phyloP scores from a whole-genome alignment of 2,888 invertebrate genomes.

The Phaonia tiefii region DNA sequence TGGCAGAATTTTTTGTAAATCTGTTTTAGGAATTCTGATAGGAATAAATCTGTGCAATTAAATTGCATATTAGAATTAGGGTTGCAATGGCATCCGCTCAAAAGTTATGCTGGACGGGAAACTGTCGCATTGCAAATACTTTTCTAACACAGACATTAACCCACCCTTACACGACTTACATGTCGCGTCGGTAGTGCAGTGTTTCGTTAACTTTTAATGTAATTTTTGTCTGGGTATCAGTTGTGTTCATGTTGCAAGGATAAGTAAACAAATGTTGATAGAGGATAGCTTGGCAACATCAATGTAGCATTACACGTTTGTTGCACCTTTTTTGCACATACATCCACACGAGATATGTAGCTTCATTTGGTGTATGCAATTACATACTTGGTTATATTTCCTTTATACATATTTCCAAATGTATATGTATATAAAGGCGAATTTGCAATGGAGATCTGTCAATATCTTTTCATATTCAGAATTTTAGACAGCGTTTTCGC shows the following conservation, averaged over 20 bases:
- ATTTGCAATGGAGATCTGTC: too few species aligned
- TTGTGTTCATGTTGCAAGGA: slow-evolving; percentile 21
- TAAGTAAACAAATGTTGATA: background rate
- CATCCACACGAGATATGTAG: too few species aligned
- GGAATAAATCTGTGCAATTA: slow-evolving; percentile 49
- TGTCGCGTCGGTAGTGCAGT: slow-evolving; percentile 49
- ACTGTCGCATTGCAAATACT: background rate
- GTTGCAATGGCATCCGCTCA: slow-evolving; percentile 15
- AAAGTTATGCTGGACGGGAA: background rate
- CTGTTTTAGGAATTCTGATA: slow-evolving; percentile 24
- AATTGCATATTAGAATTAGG: background rate
- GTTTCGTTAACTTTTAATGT: slow-evolving; percentile 45
- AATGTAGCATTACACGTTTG: too few species aligned
- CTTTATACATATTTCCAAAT: too few species aligned
- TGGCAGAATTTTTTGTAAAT: background rate
- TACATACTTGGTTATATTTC: too few species aligned
- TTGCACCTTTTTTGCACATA: too few species aligned
- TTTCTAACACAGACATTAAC: slow-evolving; percentile 34
- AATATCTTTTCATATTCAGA: too few species aligned
- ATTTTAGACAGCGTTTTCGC: too few species aligned
- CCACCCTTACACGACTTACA: slow-evolving; percentile 6
- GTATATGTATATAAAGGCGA: too few species aligned
- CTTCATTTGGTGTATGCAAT: too few species aligned
- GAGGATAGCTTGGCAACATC: too few species aligned
- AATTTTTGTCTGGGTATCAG: too few species aligned